Evolutionary conservation across 2,888 invertebrate genomes (phyloP), one percentile per base, ranked within the genome.

Genomic region (Hirtodrosophila duncani): DNA sequence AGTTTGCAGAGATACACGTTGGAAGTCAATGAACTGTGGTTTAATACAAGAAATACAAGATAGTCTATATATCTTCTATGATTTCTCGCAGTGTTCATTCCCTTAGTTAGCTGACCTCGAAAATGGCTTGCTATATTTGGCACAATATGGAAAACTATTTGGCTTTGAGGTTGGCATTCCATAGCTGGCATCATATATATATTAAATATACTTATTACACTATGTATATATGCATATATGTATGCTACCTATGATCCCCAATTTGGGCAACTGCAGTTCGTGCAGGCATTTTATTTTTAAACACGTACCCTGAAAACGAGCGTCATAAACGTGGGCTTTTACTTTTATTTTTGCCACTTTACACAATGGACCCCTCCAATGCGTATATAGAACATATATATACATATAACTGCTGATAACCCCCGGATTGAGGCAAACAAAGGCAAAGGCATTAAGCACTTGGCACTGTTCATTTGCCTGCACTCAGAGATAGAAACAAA

Each of bases 341-440:
- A 64, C 41, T 55, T 38, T 65, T 65, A 50, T 61, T 69, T 39
- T 67, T 20, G 53, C 34, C 46, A 45, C 58, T 53, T 43, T 31
- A 42, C 8, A 24, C 45, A n/a, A n/a, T n/a, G n/a, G n/a, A n/a
- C n/a, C n/a, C n/a, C n/a, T n/a, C n/a, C n/a, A n/a, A n/a, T n/a
- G n/a, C n/a, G n/a, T n/a, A n/a, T n/a, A n/a, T n/a, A n/a, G n/a
- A n/a, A n/a, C n/a, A n/a, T n/a, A n/a, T n/a, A n/a, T n/a, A n/a
- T n/a, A n/a, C n/a, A n/a, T n/a, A n/a, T n/a, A 41, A 39, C 43
- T 57, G 48, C 56, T 68, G 71, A 71, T 71, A 71, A 66, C 45
- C 41, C 39, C 13, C 20, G 5, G 8, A 21, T 10, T n/a, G 46
- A n/a, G 23, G 26, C 20, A 41, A 39, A 57, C 55, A 62, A 61